Evolutionary conservation across 2,113 vertebrate genomes (phyloP), one percentile per base, ranked within the genome.

Genomic region (Lagopus leucura): DNA sequence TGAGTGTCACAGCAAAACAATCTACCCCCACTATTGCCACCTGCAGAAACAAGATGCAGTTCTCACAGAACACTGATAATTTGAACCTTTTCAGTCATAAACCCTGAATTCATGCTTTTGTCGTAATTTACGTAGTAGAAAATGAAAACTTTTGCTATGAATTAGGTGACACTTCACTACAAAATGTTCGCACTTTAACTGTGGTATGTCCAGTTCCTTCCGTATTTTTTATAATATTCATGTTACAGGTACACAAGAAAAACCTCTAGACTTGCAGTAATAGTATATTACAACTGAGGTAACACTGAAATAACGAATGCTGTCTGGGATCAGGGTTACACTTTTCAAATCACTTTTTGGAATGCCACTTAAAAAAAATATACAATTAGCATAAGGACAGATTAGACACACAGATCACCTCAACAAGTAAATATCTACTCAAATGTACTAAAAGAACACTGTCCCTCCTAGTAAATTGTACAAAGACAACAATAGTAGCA

Each of bases 41-140:
- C 70, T 96, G 54, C 67, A 92, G 58, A 82, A 75, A 90, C 55
- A 30, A 79, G 30, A 19, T 45, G 74, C 61, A 91, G 54, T 85
- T 92, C 89, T 66, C 91, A 91, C 19, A 45, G 72, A 30, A 79
- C 76, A 80, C 27, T 77, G 77, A 54, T 34, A 76, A 70, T 79
- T 63, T 82, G 15, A 73, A 88, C 32, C 43, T 75, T 87, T 89
- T 47, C 71, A 79, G 43, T 81, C 52, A 42, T 66, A 54, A 86
- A 69, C 95, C 58, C 67, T 90, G 64, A 78, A 92, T 76, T 88
- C 71, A 65, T 63, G 34, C 76, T 88, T 15, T 24, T 70, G 30
- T 76, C 94, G 82, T 82, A 76, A 82, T 72, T 89, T 58, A 52
- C 9, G 13, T 1, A 19, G 82, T 25, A 42, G 45, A 92, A 96